Evolutionary conservation across 2,797 vertebrate genomes (phyloP), one percentile per base, ranked within the genome.

Genomic region (Silurus aristotelis): DNA sequence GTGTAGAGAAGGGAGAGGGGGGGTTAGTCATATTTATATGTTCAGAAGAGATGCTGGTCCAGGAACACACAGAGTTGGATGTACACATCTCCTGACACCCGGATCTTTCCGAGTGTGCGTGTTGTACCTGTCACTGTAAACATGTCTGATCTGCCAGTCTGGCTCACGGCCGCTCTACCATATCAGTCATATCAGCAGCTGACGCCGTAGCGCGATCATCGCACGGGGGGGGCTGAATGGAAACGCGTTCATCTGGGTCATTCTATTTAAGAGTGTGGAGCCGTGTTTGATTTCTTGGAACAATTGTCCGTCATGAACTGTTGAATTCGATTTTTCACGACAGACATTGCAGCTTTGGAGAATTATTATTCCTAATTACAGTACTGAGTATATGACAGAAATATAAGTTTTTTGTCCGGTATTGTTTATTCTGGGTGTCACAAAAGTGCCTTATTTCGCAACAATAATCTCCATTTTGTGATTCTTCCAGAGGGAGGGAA

Each of bases 31-130:
- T 92, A 90, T 91, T 89, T 55, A 89, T 85, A 90, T 92, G 92
- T 91, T 89, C 88, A 90, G 86, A 88, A 91, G 91, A 93, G 90
- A 91, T 91, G 88, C 88, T 91, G 90, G 93, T 90, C 93, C 88
- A 89, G 92, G 94, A 94, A 92, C 91, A 92, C 91, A 92, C 78
- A 72, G 83, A 70, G 73, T 19, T 87, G 82, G 84, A 87, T 86
- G 86, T 87, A 83, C 83, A 87, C 84, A 79, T 87, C 84, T 77
- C 75, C 83, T 88, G 80, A 88, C 89, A 87, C 60, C 63, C 20
- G 76, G 43, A 77, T 81, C 86, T 83, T 81, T 80, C 80, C 60
- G 25, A 80, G 72, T 75, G 72, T 89, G 84, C 86, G 55, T 83
- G 83, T 76, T 88, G 89, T 88, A 83, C 70, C 80, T 86, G 87